Percentiles rank a stretch among this genome's conserved stretches.
Conservation (phyloP, 2,797 vertebrate genomes). For the Catharus ustulatus region DNA sequence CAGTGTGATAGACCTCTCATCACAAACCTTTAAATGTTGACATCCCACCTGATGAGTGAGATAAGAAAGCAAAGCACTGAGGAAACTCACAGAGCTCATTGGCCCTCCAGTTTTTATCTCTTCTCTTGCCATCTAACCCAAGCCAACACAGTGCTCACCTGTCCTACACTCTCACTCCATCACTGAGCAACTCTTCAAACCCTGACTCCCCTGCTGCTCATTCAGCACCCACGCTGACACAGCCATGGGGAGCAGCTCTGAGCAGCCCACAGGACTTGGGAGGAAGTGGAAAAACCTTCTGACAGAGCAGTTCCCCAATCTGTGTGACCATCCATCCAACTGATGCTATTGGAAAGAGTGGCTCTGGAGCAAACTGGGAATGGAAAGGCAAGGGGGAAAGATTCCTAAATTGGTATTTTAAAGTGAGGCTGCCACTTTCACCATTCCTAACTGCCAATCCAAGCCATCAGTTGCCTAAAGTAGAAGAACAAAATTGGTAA, state of each 20-base stretch:
- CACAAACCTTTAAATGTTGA: neutral
- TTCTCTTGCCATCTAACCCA: neutral
- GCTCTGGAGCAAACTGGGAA: neutral
- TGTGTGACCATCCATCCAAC: neutral
- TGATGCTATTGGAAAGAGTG: neutral
- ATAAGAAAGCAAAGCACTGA: neutral
- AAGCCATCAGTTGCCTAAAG: neutral
- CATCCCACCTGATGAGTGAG: neutral
- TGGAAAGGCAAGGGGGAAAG: neutral
- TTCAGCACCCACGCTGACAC: neutral
- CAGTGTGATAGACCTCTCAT: fast-evolving
- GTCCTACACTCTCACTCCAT: neutral
- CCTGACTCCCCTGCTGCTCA: neutral
- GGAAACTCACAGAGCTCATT: neutral
- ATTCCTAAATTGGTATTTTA: neutral
- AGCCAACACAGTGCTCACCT: neutral
- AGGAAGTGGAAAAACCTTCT: neutral
- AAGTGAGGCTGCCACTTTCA: neutral
- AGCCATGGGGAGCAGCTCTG: neutral
- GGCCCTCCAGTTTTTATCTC: neutral
- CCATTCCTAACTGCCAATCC: neutral
- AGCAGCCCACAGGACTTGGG: neutral
- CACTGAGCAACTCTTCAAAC: neutral
- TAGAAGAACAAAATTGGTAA: neutral
- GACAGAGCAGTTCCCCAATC: neutral